Evolutionary conservation across 2,113 vertebrate genomes (phyloP), one percentile per base, ranked within the genome.

Genomic region (Cynopterus brachyotis): DNA sequence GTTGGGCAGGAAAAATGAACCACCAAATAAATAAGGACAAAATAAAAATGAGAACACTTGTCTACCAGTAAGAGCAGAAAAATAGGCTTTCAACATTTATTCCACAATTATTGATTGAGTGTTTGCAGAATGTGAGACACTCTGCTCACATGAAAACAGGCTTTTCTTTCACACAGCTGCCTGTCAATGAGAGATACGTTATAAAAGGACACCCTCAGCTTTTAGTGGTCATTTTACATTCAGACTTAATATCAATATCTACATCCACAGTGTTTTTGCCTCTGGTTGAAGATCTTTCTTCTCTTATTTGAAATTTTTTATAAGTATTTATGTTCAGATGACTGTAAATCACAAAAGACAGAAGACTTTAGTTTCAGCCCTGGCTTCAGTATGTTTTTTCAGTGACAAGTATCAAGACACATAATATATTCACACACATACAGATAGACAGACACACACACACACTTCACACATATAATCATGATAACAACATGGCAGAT

Each of bases 61-160:
- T 96, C 53, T 79, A 89, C 42, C 79, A 82, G 72, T 59, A 95
- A 72, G 15, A 94, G 62, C 81, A 96, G 91, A 81, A 95, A 97
- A 96, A 67, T 22, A 82, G 67, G 72, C 95, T 97, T 97, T 93
- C 94, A 64, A 35, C 94, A 91, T 96, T 95, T 96, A 96, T 94
- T 86, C 96, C 73, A 60, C 96, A 96, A 70, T 96, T 96, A 96
- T 75, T 95, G 96, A 94, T 62, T 88, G 96, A 90, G 95, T 73
- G 72, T 97, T 82, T 84, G 67, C 69, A 40, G 82, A 92, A 70
- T 42, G 79, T 45, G 73, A 95, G 42, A 47, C 19, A 22, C 70
- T 87, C 83, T 35, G 88, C 76, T 95, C 30, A 16, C 91, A 93
- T 79, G 82, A 86, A 96, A 81, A 91, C 78, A 32, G 66, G 62